Percentiles rank a stretch among this genome's conserved stretches.
These are phyloP conservation scores for Laspeyria flexula DNA, from an alignment of 2,888 invertebrate species.

Conservation along the genomic window DNA sequence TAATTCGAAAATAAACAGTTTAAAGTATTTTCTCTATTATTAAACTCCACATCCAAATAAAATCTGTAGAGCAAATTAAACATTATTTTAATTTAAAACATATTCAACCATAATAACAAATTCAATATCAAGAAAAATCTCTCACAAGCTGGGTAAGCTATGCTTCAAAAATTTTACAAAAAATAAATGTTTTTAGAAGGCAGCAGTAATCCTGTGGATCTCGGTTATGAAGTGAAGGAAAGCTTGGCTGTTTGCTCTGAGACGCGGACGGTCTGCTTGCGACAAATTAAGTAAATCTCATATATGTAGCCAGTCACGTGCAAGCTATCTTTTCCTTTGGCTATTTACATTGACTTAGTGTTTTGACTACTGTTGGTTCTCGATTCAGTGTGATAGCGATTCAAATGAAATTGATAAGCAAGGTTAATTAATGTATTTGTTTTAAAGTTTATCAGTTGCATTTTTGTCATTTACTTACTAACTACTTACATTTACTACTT, in stretches of 20 bases:
- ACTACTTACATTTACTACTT: too few relatives aligned
- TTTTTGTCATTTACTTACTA: too few relatives aligned
- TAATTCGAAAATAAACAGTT: too few relatives aligned
- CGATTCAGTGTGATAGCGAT: conserved; percentile 21
- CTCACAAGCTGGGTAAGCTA: too few relatives aligned
- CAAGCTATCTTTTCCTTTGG: conserved; percentile 56
- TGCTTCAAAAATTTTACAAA: conserved; percentile 12
- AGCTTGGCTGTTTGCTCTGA: conserved; percentile 51
- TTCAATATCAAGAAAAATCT: too few relatives aligned
- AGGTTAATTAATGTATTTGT: too few relatives aligned
- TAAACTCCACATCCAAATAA: too few relatives aligned
- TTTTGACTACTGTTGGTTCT: conserved; percentile 44
- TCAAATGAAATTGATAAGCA: background rate
- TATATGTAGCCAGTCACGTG: conserved; percentile 66
- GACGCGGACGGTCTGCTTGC: conserved; percentile 29
- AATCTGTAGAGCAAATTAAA: too few relatives aligned
- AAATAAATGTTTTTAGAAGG: conserved; percentile 14
- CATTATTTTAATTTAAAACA: too few relatives aligned
- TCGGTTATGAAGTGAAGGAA: conserved; percentile 49
- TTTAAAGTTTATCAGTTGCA: too few relatives aligned
- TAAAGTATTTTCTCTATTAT: too few relatives aligned
- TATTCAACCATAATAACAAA: too few relatives aligned
- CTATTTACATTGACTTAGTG: conserved; percentile 63
- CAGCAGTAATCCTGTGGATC: conserved; percentile 25
- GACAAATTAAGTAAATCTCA: conserved; percentile 72